Conservation (phyloP, 2,888 invertebrate species). For the Macaria notata region DNA sequence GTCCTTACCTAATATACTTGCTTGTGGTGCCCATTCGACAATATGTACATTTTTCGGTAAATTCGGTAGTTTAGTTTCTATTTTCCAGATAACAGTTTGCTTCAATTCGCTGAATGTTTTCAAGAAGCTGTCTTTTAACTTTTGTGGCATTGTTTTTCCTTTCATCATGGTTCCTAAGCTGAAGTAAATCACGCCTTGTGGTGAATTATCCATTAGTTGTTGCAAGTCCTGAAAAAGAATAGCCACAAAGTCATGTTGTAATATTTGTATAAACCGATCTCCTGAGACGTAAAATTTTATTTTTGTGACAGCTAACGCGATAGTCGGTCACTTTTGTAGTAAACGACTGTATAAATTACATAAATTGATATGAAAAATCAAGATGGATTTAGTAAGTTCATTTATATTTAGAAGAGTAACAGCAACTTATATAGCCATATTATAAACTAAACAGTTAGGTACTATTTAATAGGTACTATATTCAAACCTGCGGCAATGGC, state of each 20-base stretch:
- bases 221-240: conserved; percentile 54
- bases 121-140: conserved; percentile 45
- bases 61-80: conserved; percentile 50
- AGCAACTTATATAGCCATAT: too few species aligned
- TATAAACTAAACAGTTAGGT: too few species aligned
- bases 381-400: too few species aligned
- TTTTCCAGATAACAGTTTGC: conserved; percentile 66
- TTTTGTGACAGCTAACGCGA: too few species aligned
- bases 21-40: conserved; percentile 64
- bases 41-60: conserved; percentile 59
- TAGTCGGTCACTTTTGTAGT: too few species aligned
- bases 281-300: too few species aligned
- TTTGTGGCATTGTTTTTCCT: conserved; percentile 47
- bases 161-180: conserved; percentile 60
- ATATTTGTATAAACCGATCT: too few species aligned
- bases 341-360: too few species aligned
- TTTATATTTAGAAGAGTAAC: too few species aligned
- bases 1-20: conserved; percentile 57
- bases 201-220: conserved; percentile 54
- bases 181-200: conserved; percentile 62
- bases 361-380: too few species aligned
- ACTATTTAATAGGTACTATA: too few species aligned
- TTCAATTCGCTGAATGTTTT: conserved; percentile 53
- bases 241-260: not conserved
- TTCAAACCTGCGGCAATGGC: conserved; percentile 52